A percentile compares a stretch with the other conserved stretches of the same genome.
Evolutionary conservation across 2,797 vertebrate species (phyloP).

Genomic region (Graptemys geographica): DNA sequence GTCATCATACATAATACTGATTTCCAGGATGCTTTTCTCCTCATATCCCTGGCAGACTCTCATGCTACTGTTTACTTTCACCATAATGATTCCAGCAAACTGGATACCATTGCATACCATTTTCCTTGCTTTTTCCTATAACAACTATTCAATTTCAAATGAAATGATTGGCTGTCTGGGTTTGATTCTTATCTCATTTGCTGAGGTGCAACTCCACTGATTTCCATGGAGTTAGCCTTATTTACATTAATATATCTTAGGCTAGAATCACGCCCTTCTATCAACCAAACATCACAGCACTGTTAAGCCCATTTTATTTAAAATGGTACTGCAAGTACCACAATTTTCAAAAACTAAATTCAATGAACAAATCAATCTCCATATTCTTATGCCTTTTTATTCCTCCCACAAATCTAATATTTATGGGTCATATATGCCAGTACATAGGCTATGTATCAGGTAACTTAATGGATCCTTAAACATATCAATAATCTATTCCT

Average conservation of each 20-base stretch:
- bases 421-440: not conserved
- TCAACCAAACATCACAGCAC: not conserved
- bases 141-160: conserved; percentile 26
- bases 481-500: not conserved
- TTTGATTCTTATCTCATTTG: conserved; percentile 19
- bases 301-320: conserved; percentile 29
- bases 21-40: conserved; percentile 40
- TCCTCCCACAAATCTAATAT: not conserved
- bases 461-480: conserved; percentile 23
- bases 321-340: not conserved
- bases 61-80: conserved; percentile 28
- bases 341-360: conserved; percentile 28
- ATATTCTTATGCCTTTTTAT: conserved; percentile 22
- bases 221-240: not conserved
- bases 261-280: conserved; percentile 6
- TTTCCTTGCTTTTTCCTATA: conserved; percentile 16
- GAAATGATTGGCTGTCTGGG: not conserved
- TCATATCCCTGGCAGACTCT: not conserved
- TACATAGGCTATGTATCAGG: conserved; percentile 13
- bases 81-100: conserved; percentile 14
- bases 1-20: conserved; percentile 13
- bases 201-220: conserved; percentile 20
- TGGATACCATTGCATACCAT: not conserved
- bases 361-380: not conserved
- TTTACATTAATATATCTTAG: conserved; percentile 17